Evolutionary conservation across 2,797 vertebrate genomes (phyloP).

Genomic region (Cephalopachus bancanus): DNA sequence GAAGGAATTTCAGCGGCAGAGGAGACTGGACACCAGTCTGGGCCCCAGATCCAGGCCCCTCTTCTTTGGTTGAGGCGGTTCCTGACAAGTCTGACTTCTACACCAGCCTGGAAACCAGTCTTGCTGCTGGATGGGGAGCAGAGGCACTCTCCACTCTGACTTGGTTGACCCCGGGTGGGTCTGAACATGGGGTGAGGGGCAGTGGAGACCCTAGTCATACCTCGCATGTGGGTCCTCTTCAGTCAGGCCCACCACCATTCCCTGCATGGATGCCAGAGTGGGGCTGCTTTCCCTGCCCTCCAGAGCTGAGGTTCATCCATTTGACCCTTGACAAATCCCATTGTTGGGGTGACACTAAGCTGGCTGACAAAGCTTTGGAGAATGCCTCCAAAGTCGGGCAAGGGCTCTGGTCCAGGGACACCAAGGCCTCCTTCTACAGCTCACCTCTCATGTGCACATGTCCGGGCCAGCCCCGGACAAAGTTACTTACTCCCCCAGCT

Average conservation of each 20-base stretch:
- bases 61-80: not conserved
- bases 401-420: not conserved
- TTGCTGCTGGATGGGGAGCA: not conserved
- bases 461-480: not conserved
- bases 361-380: not conserved
- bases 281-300: fast-evolving
- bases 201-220: not conserved
- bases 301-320: not conserved
- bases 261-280: not conserved
- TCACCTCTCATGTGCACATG: not conserved
- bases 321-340: slow-evolving; percentile 25
- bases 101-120: not conserved
- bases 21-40: no score
- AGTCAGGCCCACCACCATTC: not conserved
- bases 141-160: no score
- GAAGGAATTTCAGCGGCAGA: not conserved
- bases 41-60: not conserved
- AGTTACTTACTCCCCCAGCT: not conserved
- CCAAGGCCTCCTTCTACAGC: not conserved
- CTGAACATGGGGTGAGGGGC: not conserved
- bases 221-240: not conserved
- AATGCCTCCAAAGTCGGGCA: not conserved
- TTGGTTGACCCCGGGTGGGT: fast-evolving
- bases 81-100: no score
- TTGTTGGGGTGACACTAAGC: not conserved